Conservation (phyloP, 2,113 vertebrate genomes). For the Gnathonemus echidnorhynchus region DNA sequence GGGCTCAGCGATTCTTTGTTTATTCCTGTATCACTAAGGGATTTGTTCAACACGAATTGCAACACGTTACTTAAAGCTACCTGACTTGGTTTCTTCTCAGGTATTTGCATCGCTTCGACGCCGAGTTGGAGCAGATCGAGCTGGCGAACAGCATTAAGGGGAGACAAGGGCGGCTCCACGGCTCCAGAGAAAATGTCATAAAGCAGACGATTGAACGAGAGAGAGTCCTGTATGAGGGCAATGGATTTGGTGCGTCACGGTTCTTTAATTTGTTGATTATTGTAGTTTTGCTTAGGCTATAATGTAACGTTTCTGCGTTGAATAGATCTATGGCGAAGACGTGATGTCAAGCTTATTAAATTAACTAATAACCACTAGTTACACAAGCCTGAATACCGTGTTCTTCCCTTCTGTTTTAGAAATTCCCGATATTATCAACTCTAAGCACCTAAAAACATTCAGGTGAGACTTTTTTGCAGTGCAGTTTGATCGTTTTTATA, state of each 20-base stretch:
- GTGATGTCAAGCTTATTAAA: background rate
- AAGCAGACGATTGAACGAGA: conserved; percentile 84
- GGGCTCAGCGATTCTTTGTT: background rate
- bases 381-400: background rate
- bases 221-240: conserved; percentile 64
- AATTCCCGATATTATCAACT: conserved; percentile 87
- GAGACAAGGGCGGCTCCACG: conserved; percentile 79
- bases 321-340: background rate
- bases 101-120: conserved; percentile 79
- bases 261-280: background rate
- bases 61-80: background rate
- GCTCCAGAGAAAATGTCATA: conserved; percentile 74
- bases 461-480: conserved; percentile 57
- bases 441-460: conserved; percentile 78
- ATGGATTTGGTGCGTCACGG: conserved; percentile 71
- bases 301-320: background rate
- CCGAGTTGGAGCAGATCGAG: conserved; percentile 88
- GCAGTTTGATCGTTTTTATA: background rate
- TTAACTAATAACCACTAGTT: background rate
- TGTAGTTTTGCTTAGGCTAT: background rate
- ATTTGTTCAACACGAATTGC: background rate
- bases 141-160: conserved; percentile 84
- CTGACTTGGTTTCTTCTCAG: conserved; percentile 49
- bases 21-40: background rate
- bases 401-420: conserved; percentile 51